Conservation (phyloP, 2,888 invertebrate genomes). For the Pherbina coryleti region DNA sequence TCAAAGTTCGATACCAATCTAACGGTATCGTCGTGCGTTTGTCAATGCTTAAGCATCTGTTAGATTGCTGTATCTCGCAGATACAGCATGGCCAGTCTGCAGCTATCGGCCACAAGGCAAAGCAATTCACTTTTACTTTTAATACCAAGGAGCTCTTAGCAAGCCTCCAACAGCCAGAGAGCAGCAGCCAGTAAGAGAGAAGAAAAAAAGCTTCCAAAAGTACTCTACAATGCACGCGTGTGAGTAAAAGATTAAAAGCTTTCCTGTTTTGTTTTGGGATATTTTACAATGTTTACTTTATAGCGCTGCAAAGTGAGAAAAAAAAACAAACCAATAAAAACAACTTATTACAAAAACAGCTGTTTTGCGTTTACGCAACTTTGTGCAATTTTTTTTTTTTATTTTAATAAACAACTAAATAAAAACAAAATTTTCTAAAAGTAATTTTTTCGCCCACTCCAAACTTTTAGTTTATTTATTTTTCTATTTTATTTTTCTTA, state of each 20-base stretch:
- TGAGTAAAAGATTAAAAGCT: neutral
- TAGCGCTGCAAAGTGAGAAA: neutral
- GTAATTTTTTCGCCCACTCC: no score
- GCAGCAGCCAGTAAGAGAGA: neutral
- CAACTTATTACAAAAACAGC: neutral
- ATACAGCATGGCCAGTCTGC: neutral
- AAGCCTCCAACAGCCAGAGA: neutral
- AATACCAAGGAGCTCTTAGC: neutral
- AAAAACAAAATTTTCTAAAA: no score
- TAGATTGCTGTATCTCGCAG: conserved; percentile 6
- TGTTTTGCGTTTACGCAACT: neutral
- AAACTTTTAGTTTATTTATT: no score
- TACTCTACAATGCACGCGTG: no score
- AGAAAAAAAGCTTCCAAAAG: no score
- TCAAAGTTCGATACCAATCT: neutral
- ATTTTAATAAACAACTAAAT: no score
- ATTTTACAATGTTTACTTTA: neutral
- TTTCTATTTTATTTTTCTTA: no score
- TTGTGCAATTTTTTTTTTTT: no score
- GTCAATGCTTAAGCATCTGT: neutral
- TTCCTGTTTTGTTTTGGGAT: conserved; percentile 10
- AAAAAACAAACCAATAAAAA: neutral
- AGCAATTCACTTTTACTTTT: conserved; percentile 4
- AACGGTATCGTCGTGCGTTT: neutral
- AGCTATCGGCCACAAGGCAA: neutral